Conservation (phyloP, 2,888 invertebrate species). For the Dynastes tityus region DNA sequence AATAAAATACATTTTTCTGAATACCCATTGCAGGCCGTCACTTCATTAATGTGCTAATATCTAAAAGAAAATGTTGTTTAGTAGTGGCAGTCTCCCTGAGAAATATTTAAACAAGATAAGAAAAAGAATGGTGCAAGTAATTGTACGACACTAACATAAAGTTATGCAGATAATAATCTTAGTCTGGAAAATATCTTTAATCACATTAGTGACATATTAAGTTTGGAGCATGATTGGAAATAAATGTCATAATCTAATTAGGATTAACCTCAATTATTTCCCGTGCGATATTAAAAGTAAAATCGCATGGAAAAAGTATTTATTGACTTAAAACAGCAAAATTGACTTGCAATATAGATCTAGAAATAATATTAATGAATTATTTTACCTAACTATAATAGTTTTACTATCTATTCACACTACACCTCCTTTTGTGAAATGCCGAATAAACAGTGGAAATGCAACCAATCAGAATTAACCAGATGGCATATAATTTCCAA, state of each 20-base stretch:
- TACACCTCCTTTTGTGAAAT: conserved; percentile 38
- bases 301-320: not conserved
- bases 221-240: not conserved
- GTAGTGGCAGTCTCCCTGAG: not conserved
- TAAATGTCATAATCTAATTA: conserved; percentile 51
- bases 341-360: not conserved
- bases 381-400: conserved; percentile 39
- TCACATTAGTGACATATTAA: not conserved
- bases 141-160: not conserved
- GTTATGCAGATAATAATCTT: conserved; percentile 1
- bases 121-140: not conserved
- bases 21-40: conserved; percentile 40
- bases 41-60: conserved; percentile 46
- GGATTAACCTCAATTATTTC: conserved; percentile 50
- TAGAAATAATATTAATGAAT: conserved; percentile 11
- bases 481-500: conserved; percentile 57
- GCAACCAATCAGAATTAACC: conserved; percentile 60
- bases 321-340: not conserved
- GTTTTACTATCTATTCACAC: conserved; percentile 43
- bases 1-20: conserved; percentile 39
- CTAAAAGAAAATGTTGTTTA: conserved; percentile 2
- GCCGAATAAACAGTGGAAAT: conserved; percentile 48
- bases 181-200: not conserved
- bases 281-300: not conserved
- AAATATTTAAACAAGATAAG: conserved; percentile 43